Conservation (phyloP, 1,140 invertebrate species). For the Babylonia areolata region DNA sequence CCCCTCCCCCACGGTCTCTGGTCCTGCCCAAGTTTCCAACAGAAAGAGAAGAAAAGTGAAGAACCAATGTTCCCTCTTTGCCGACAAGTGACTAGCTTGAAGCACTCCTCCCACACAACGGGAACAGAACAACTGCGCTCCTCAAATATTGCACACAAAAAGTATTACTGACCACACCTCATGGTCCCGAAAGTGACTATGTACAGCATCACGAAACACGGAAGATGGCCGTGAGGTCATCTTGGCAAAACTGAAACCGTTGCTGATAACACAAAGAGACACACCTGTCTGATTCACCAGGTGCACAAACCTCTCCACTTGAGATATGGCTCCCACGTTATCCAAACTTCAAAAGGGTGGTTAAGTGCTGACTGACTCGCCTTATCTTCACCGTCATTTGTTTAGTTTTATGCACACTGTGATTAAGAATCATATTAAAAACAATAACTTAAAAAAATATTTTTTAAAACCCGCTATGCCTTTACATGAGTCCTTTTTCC, state of each 20-base stretch:
- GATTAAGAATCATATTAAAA: neutral
- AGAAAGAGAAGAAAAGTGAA: neutral
- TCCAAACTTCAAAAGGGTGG: neutral
- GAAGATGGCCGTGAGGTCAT: neutral
- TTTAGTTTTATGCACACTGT: neutral
- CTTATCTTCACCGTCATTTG: neutral
- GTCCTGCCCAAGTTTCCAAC: neutral
- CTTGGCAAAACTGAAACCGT: neutral
- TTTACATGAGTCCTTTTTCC: neutral
- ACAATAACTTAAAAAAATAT: too few species aligned
- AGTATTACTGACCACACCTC: neutral
- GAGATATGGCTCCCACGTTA: too few species aligned
- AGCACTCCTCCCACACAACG: neutral
- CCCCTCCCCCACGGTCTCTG: too few species aligned
- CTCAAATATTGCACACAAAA: slow-evolving; percentile 30
- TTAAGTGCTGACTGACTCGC: neutral
- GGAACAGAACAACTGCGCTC: neutral
- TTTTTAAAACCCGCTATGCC: too few species aligned
- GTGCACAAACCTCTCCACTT: too few species aligned
- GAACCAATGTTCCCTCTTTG: neutral
- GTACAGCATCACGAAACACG: slow-evolving; percentile 10
- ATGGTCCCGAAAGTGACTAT: slow-evolving; percentile 31
- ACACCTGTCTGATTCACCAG: neutral
- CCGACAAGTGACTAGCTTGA: slow-evolving; percentile 9
- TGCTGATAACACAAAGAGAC: neutral